Evolutionary conservation across 64 coral and sea anemone genomes (phyloP), one percentile per base, ranked within the genome.

Genomic region (Exaiptasia diaphana): DNA sequence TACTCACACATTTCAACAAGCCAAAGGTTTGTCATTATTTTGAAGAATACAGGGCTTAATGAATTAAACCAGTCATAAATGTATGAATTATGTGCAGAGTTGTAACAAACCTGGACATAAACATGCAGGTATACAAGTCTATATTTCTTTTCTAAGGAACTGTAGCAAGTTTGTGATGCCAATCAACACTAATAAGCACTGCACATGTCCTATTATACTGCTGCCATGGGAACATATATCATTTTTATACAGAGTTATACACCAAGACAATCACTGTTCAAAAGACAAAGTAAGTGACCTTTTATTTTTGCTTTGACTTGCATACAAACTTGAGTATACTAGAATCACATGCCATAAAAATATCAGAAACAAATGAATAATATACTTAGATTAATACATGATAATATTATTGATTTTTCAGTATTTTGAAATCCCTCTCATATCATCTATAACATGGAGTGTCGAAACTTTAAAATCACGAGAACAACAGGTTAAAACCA

Each of bases 221-320:
- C 67, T 82, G 33, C 91, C 91, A 52, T 94, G 91, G 85, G 91
- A 94, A 42, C 91, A 89, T 35, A 80, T 82, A 58, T 73, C 91
- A 61, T 94, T 88, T 72, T 32, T 94, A 15, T 94, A 76, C 39
- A 88, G 91, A 84, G 84, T 94, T 23, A 73, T 94, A 37, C 81
- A 78, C 34, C 91, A 78, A 58, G 91, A 94, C 53, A 94, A 77
- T 28, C 71, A 80, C 26, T 68, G 68, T 41, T 20, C 75, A 45
- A 73, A 64, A 25, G 54, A 67, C 36, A 94, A 94, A 77, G 91
- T 93, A 93, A 21, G 45, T 23, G 26, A 8, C 20, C 14, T 55
- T 46, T 46, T 8, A 46, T 8, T 15, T 46, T 8, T 46, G 5
- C 6, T 8, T 46, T 46, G 43, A 46, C 6, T 46, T 8, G n/a